phyloP scores from a whole-genome alignment of 2,888 invertebrate genomes.

The Lottia scabra region DNA sequence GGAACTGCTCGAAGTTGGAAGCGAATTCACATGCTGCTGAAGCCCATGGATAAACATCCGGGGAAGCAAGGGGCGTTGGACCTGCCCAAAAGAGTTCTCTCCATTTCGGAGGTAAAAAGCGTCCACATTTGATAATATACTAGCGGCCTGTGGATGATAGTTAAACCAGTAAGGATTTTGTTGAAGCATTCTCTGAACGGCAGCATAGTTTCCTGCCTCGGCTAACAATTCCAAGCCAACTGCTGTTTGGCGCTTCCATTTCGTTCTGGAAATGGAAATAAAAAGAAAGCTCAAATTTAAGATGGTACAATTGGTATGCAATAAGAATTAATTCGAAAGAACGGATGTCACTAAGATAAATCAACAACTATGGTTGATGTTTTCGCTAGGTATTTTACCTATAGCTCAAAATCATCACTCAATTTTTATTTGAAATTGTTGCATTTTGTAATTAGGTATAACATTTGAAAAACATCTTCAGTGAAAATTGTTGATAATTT shows the following conservation, averaged over 20 bases:
- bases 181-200: constrained; percentile 87
- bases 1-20: constrained; percentile 40
- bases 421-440: no score
- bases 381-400: no score
- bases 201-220: constrained; percentile 97
- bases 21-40: constrained; percentile 57
- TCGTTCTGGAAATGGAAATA: constrained; percentile 81
- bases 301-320: neutral
- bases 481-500: no score
- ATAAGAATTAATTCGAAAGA: no score
- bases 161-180: constrained; percentile 69
- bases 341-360: no score
- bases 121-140: constrained; percentile 58
- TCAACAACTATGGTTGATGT: no score
- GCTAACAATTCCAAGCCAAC: constrained; percentile 96
- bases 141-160: constrained; percentile 63
- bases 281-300: neutral
- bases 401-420: no score
- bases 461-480: no score
- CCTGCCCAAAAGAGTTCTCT: constrained; percentile 38
- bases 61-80: constrained; percentile 59
- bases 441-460: no score
- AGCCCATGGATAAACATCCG: constrained; percentile 63
- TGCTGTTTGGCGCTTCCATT: constrained; percentile 99
- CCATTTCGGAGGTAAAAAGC: constrained; percentile 57